phyloP scores from a whole-genome alignment of 1,140 invertebrate genomes.

The Drosophila auraria region DNA sequence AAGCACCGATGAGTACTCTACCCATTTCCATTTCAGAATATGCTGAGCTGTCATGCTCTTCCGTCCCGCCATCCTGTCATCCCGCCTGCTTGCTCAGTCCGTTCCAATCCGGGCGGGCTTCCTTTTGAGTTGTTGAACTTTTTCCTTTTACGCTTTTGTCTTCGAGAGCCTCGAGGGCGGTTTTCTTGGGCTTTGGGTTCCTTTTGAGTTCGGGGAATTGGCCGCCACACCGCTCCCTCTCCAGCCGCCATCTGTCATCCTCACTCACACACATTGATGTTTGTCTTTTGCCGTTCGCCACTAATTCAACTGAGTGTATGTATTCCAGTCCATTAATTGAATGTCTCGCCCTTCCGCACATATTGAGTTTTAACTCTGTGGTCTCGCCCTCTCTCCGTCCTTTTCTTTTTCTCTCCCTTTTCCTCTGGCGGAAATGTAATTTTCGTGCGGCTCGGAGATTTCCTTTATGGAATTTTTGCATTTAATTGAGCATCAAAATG shows the following conservation, averaged over 20 bases:
- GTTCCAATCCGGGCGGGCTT: conserved; percentile 12
- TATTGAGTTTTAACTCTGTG: conserved; percentile 58
- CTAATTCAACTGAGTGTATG: conserved; percentile 52
- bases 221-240: background rate
- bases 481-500: conserved; percentile 44
- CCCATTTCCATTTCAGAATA: conserved; percentile 49
- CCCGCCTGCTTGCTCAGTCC: no score
- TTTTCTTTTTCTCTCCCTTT: background rate
- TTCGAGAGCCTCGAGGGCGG: conserved; percentile 24
- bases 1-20: conserved; percentile 10
- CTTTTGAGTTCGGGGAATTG: conserved; percentile 40
- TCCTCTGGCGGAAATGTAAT: conserved; percentile 17
- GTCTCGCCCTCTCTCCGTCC: conserved; percentile 5
- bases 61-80: background rate
- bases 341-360: conserved; percentile 41
- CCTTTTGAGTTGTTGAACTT: conserved; percentile 46
- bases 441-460: conserved; percentile 18
- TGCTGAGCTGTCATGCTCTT: conserved; percentile 49
- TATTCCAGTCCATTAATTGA: conserved; percentile 78
- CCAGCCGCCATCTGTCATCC: background rate
- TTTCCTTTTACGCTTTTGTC: conserved; percentile 43
- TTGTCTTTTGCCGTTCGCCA: conserved; percentile 64
- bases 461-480: conserved; percentile 33
- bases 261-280: conserved; percentile 37
- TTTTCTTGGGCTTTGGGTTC: conserved; percentile 34